Evolutionary conservation across 2,888 invertebrate genomes (phyloP).

Genomic region (Conops quadrifasciatus): DNA sequence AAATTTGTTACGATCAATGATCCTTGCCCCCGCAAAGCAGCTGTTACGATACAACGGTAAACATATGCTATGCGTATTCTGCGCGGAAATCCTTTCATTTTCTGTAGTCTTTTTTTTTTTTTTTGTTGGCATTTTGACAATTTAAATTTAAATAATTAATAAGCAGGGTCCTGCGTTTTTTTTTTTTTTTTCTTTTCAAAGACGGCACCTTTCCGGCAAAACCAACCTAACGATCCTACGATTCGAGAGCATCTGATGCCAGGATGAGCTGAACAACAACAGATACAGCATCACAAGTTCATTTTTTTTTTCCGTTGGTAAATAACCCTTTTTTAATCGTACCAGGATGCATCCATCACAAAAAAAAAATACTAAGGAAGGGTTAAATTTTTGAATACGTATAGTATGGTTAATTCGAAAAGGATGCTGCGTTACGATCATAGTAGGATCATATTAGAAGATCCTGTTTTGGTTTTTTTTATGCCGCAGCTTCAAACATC

Average conservation of each 20-base stretch:
- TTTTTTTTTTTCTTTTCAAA: conserved; percentile 20
- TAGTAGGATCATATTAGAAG: no score
- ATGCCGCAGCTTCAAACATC: no score
- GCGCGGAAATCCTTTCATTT: not conserved
- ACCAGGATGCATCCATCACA: no score
- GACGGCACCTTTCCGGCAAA: conserved; percentile 2
- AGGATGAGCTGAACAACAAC: no score
- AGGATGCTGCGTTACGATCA: no score
- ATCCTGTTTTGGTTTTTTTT: no score
- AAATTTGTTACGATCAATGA: conserved; percentile 29
- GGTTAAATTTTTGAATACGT: no score
- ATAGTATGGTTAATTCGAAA: no score
- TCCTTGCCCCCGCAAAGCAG: conserved; percentile 19
- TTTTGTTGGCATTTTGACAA: not conserved
- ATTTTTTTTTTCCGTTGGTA: no score
- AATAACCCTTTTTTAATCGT: no score
- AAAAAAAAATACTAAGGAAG: no score
- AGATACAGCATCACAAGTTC: no score
- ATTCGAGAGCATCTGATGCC: not conserved
- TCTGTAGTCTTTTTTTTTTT: not conserved
- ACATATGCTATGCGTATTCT: not conserved
- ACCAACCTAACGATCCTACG: not conserved
- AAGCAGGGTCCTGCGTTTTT: conserved; percentile 35
- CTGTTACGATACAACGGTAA: conserved; percentile 20
- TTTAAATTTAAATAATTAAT: conserved; percentile 42